Evolutionary conservation across 1,140 invertebrate species (phyloP).

Genomic region (Lepidurus couesii): DNA sequence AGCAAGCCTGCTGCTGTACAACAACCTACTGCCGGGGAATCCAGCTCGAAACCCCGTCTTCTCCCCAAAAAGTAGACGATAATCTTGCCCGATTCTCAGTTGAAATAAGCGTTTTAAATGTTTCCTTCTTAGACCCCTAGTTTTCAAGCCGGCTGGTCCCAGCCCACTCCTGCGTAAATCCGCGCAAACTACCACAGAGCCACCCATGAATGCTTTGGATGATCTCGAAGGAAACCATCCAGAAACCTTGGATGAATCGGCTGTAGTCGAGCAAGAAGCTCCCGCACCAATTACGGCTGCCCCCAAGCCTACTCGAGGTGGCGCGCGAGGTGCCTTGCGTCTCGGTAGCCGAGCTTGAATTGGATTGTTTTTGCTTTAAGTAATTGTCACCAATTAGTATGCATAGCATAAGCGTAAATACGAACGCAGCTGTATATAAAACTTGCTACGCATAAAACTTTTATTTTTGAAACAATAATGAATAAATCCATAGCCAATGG

Average conservation of each 20-base stretch:
- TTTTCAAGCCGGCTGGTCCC: neutral
- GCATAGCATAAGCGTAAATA: neutral
- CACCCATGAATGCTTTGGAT: neutral
- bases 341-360: neutral
- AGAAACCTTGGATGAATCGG: neutral
- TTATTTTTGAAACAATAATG: no score
- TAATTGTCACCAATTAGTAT: neutral
- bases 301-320: neutral
- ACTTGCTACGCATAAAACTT: no score
- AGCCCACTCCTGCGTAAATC: conserved; percentile 10
- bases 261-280: neutral
- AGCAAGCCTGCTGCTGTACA: neutral
- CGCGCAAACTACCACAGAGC: neutral
- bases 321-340: neutral
- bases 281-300: neutral
- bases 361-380: neutral
- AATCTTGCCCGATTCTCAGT: neutral
- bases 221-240: neutral
- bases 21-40: neutral
- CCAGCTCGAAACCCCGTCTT: neutral
- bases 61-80: neutral
- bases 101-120: neutral
- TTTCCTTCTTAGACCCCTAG: neutral
- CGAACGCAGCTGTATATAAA: neutral
- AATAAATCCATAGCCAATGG: no score